Conservation (phyloP, 2,113 vertebrate genomes). For the Tautogolabrus adspersus region DNA sequence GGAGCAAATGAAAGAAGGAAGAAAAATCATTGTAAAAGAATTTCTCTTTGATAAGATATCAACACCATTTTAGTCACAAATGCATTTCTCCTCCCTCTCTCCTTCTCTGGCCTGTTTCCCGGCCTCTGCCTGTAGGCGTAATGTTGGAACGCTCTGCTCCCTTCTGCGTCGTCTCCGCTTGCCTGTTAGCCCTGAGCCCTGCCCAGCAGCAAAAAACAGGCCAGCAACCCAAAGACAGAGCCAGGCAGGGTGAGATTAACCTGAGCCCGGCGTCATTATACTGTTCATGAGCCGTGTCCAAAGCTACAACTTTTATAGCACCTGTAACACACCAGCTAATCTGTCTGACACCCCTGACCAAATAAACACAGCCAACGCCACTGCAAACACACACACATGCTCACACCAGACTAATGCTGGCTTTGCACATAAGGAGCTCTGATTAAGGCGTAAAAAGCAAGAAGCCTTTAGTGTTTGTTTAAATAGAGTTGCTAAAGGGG, state of each 20-base stretch:
- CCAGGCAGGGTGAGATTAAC: slow-evolving; percentile 64
- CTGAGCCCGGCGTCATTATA: slow-evolving; percentile 66
- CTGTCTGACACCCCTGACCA: slow-evolving; percentile 71
- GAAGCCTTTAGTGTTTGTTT: background rate
- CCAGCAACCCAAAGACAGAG: slow-evolving; percentile 33
- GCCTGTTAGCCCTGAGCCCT: slow-evolving; percentile 29
- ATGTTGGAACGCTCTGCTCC: slow-evolving; percentile 42
- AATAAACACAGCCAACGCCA: slow-evolving; percentile 66
- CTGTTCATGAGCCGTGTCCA: slow-evolving; percentile 77
- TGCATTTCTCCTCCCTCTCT: slow-evolving; percentile 1
- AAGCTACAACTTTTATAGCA: slow-evolving; percentile 75
- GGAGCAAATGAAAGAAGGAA: background rate
- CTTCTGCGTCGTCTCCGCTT: slow-evolving; percentile 37
- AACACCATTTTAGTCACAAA: background rate
- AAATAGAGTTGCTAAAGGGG: background rate
- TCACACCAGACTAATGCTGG: slow-evolving; percentile 19
- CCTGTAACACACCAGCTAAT: slow-evolving; percentile 76
- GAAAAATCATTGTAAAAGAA: slow-evolving; percentile 1
- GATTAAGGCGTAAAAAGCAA: slow-evolving; percentile 8
- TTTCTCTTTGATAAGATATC: slow-evolving; percentile 9
- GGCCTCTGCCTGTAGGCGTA: slow-evolving; percentile 49
- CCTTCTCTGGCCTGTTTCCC: slow-evolving; percentile 30
- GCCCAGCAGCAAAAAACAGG: slow-evolving; percentile 31
- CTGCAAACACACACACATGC: slow-evolving; percentile 48
- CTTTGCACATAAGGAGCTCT: slow-evolving; percentile 30